phyloP scores from a whole-genome alignment of 53 echinoderm and acorn worm genomes.

The Paracentrotus lividus region DNA sequence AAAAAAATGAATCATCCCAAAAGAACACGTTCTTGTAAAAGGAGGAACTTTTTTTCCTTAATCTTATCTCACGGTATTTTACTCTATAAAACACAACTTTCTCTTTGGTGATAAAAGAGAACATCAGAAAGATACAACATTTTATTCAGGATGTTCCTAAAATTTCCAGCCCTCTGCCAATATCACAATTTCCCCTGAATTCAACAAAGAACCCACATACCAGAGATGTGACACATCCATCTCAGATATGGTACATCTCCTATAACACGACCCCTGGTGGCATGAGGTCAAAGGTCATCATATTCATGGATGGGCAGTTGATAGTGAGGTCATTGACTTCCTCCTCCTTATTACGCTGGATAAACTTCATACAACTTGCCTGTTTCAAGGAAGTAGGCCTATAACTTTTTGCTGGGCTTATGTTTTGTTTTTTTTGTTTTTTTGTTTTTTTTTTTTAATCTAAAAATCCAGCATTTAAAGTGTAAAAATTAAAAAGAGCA shows the following conservation, averaged over 20 bases:
- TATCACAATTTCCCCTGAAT: conserved; percentile 3
- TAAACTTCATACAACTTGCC: too few species aligned
- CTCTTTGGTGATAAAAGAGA: too few species aligned
- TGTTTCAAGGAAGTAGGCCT: too few species aligned
- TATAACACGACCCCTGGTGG: neutral
- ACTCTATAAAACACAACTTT: neutral
- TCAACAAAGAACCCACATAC: neutral
- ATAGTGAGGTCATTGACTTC: conserved; percentile 11
- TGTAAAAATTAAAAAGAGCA: too few species aligned
- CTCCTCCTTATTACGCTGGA: too few species aligned
- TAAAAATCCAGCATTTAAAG: too few species aligned
- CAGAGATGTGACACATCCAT: conserved; percentile 6
- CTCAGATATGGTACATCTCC: neutral
- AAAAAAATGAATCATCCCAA: neutral
- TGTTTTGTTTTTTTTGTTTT: too few species aligned
- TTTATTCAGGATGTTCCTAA: too few species aligned
- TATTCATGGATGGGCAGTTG: neutral
- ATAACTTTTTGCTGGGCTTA: too few species aligned
- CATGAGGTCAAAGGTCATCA: neutral
- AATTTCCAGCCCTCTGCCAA: too few species aligned
- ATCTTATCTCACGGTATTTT: neutral
- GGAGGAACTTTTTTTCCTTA: neutral
- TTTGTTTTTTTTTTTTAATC: too few species aligned
- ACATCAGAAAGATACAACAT: too few species aligned
- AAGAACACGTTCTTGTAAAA: neutral